Base-by-base conservation (phyloP, 2,797 vertebrate species). In the Onychomys leucogaster region DNA sequence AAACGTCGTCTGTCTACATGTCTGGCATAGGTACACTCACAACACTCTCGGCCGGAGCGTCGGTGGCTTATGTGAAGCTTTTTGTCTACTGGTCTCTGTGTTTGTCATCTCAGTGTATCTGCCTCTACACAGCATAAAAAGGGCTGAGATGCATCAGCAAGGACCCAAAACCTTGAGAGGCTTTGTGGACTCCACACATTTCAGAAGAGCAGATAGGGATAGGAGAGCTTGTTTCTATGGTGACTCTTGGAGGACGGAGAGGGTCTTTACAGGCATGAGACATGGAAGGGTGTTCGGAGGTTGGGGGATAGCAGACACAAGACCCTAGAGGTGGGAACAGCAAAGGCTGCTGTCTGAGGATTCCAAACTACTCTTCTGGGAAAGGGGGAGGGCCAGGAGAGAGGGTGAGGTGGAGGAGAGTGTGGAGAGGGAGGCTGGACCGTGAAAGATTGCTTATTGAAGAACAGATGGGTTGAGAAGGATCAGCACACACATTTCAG, bases 281-380 rank as follows among this genome's bases (percentile, higher is more conserved):
- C 49, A 80, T 6, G 43, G 34, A 7, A 43, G 34, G 46, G 17
- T 10, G 3, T n/a, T 27, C 37, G 7, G 10, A 46, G 49, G 1
- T 16, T 9, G 34, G 5, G 49, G 65, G 16, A 14, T 2, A 0
- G 8, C 6, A 8, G 0, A 0, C 49, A 32, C 27, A 25, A 19
- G 25, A 59, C 6, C 13, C 34, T 29, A 25, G 61, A 43, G 27
- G 19, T 5, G 55, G 34, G 37, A 12, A 5, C 7, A 6, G 2
- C 8, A 13, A 27, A 19, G 46, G 19, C 21, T 2, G 27, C 46
- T 5, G 0, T 27, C 32, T 27, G 19, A 34, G 85, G 9, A 32
- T 29, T 43, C 9, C 13, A 83, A 14, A 17, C 23, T 19, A 43
- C 63, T 41, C 21, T 69, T n/a, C 37, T 25, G 14, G 16, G 57